These are phyloP conservation scores for Pseudachorutes palmiensis DNA, from an alignment of 1,140 invertebrate genomes.

Conservation along the genomic window DNA sequence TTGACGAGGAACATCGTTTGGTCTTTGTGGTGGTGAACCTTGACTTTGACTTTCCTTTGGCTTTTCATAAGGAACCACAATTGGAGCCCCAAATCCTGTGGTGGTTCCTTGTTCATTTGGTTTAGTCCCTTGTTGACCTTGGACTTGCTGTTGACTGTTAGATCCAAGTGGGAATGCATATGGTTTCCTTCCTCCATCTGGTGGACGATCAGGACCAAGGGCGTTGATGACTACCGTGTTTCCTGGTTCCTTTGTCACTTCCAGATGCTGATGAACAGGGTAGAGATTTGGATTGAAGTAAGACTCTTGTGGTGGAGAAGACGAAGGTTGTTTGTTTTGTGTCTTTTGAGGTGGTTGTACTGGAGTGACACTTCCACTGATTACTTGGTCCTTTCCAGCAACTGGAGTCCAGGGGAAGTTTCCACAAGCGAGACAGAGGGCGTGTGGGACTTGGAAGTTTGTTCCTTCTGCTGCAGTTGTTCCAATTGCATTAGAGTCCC, in stretches of 20 bases:
- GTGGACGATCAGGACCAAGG: neutral
- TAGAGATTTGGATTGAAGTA: neutral
- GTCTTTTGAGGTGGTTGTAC: constrained; percentile 12
- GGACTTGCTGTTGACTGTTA: neutral
- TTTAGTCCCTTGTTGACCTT: constrained; percentile 8
- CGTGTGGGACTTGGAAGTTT: constrained; percentile 28
- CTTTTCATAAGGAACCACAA: constrained; percentile 1
- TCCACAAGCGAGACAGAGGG: constrained; percentile 34
- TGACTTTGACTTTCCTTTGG: constrained; percentile 11
- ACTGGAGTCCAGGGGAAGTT: constrained; percentile 37
- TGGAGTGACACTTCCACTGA: neutral
- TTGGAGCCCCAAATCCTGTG: neutral
- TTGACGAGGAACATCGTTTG: neutral
- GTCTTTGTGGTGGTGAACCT: neutral
- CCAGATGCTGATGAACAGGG: constrained; percentile 5
- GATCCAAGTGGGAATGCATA: constrained; percentile 27
- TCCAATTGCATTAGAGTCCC: neutral
- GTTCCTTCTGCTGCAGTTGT: neutral
- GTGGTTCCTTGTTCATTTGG: too few species aligned
- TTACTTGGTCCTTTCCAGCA: constrained; percentile 16
- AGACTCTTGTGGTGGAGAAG: neutral
- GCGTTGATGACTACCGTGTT: constrained; percentile 28
- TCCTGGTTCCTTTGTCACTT: constrained; percentile 7
- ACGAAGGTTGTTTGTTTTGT: neutral
- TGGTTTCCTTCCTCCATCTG: constrained; percentile 17